Base-by-base conservation (phyloP, 2,113 vertebrate genomes). In the Pandion haliaetus region DNA sequence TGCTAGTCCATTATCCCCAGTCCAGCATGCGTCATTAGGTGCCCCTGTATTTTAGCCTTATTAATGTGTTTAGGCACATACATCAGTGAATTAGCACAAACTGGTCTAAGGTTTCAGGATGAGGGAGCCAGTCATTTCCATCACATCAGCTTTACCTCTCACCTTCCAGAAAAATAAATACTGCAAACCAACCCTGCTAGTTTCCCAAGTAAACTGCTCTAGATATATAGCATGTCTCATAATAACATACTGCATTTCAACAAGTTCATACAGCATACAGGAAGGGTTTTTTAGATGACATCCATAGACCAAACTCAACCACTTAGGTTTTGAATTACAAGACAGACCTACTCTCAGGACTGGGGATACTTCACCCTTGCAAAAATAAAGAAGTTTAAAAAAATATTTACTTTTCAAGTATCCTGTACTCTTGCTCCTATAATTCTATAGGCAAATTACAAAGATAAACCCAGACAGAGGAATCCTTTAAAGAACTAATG, bases 1-100 rank as follows among this genome's bases (percentile, higher is more conserved):
- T 97, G 97, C 96, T 88, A 79, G 95, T 98, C 97, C 95, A 97
- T 98, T 98, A 98, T 98, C 98, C 97, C 98, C 96, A 96, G 83
- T 95, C 97, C 97, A 96, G 79, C 98, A 91, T 98, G 98, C 97
- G 97, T 99, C 98, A 98, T 88, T 91, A 95, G 88, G 93, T 96
- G 98, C 96, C 97, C 98, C 98, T 98, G 97, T 98, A 96, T 98
- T 98, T 98, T 98, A 98, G 95, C 97, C 96, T 96, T 98, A 98
- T 98, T 98, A 98, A 98, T 98, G 98, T 97, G 97, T 98, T 98
- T 98, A 98, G 97, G 97, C 97, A 98, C 97, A 97, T 98, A 98
- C 97, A 98, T 97, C 97, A 98, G 97, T 86, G 88, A 98, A 97
- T 97, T 97, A 98, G 94, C 89, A 69, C 97, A 97, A 97, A 98